Conservation (phyloP, 1,140 invertebrate genomes). For the Oppia nitens region DNA sequence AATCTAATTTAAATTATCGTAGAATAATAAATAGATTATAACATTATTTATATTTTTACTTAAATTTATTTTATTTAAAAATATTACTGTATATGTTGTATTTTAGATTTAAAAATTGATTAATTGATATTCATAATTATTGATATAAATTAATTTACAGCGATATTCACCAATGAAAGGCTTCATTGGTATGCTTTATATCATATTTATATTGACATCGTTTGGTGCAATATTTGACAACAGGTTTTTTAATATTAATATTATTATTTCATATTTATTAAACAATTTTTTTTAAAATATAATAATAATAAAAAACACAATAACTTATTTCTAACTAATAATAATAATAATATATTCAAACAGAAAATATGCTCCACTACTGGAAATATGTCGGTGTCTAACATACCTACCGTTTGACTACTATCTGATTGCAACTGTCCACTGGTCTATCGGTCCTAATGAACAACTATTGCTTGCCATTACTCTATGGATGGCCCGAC, state of each 20-base stretch:
- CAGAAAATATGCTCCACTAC: neutral
- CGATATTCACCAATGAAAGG: neutral
- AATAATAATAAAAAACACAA: neutral
- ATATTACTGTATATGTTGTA: too few relatives aligned
- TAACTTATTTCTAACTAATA: neutral
- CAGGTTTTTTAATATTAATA: neutral
- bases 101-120: too few relatives aligned
- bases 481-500: neutral
- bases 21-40: too few relatives aligned
- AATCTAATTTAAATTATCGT: too few relatives aligned
- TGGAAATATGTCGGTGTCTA: constrained; percentile 2
- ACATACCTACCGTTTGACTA: constrained; percentile 4
- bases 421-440: neutral
- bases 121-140: too few relatives aligned
- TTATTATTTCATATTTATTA: neutral
- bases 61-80: too few relatives aligned
- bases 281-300: too few relatives aligned
- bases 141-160: neutral
- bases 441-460: neutral
- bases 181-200: neutral
- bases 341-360: neutral
- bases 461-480: neutral
- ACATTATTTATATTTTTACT: too few relatives aligned
- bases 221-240: constrained; percentile 11
- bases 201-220: constrained; percentile 1